These are phyloP conservation scores for Oikopleura dioica DNA, from an alignment of 23 tunicate genomes.

Conservation along the genomic window DNA sequence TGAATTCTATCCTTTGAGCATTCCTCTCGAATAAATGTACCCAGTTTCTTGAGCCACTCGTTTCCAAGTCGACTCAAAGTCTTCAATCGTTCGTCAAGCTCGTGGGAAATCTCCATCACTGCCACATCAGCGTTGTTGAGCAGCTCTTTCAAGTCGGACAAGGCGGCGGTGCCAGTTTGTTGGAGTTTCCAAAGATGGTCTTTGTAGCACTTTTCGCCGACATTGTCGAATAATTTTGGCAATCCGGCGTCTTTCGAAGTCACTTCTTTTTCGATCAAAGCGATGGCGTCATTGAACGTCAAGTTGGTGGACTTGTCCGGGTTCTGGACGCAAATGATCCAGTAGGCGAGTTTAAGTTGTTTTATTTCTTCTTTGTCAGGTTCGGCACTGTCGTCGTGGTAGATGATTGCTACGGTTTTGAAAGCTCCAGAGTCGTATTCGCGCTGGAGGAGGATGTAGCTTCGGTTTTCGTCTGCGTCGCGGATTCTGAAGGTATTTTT, in stretches of 20 bases:
- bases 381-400: neutral
- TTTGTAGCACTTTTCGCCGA: neutral
- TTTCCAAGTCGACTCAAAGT: neutral
- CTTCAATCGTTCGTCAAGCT: neutral
- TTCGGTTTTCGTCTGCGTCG: neutral
- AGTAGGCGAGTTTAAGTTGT: neutral
- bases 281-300: neutral
- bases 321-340: neutral
- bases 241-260: neutral
- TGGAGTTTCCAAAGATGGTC: conserved; percentile 8
- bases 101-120: neutral
- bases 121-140: neutral
- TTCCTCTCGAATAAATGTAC: neutral
- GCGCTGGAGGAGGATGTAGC: neutral
- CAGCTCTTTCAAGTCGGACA: conserved; percentile 11
- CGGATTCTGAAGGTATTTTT: neutral
- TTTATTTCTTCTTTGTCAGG: neutral
- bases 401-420: neutral
- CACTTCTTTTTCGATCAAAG: neutral
- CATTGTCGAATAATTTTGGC: neutral
- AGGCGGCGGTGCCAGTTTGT: neutral
- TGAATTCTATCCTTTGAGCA: neutral
- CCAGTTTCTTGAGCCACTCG: neutral
- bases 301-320: too few species aligned
- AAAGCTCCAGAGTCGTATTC: neutral